Evolutionary conservation across 2,888 invertebrate genomes (phyloP).

Genomic region (Hirtodrosophila duncani): DNA sequence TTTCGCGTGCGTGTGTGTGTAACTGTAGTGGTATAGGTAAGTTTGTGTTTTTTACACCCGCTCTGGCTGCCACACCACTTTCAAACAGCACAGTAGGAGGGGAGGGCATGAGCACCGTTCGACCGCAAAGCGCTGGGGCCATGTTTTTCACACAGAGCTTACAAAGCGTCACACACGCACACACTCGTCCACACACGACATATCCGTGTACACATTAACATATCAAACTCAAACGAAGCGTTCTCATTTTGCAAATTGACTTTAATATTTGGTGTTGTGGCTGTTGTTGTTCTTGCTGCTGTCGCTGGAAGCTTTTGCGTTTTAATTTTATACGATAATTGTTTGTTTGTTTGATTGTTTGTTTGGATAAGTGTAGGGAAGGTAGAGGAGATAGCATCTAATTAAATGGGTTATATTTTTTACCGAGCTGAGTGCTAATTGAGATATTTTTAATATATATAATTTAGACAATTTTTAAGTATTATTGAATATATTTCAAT

Average conservation of each 20-base stretch:
- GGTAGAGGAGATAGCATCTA: no score
- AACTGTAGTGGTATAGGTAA: slow-evolving; percentile 23
- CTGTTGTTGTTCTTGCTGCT: slow-evolving; percentile 12
- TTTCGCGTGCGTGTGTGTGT: slow-evolving; percentile 12
- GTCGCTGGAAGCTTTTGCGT: slow-evolving; percentile 37
- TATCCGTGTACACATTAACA: slow-evolving; percentile 66
- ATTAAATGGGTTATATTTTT: no score
- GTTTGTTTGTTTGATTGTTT: slow-evolving; percentile 32
- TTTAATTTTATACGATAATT: slow-evolving; percentile 31
- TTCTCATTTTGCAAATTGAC: slow-evolving; percentile 75
- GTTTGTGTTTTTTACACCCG: slow-evolving; percentile 40
- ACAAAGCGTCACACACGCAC: slow-evolving; percentile 35
- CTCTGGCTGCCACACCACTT: slow-evolving; percentile 11
- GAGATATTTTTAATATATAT: no score
- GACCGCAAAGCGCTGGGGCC: slow-evolving; percentile 72
- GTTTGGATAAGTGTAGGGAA: slow-evolving; percentile 42
- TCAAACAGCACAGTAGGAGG: slow-evolving; percentile 18
- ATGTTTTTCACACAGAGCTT: slow-evolving; percentile 74
- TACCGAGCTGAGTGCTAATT: no score
- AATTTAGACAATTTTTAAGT: no score
- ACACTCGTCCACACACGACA: slow-evolving; percentile 20
- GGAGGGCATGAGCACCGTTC: no score
- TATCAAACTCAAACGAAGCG: slow-evolving; percentile 57
- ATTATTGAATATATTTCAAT: no score
- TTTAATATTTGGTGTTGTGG: slow-evolving; percentile 55